Conservation (phyloP, 2,113 vertebrate species). For the Heliornis fulica region DNA sequence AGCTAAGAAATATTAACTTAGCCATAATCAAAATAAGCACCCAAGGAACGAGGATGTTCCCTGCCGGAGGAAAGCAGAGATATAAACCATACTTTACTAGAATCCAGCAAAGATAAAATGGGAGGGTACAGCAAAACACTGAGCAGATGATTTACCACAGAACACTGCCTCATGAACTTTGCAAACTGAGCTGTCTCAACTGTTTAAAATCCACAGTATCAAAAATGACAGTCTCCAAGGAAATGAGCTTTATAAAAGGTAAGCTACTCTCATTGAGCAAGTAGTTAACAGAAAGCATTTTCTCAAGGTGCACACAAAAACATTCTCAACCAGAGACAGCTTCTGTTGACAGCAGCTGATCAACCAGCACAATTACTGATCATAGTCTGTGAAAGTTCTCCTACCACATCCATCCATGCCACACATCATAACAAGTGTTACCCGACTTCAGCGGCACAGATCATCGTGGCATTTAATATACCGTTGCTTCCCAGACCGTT, state of each 20-base stretch:
- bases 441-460: neutral
- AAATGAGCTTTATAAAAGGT: neutral
- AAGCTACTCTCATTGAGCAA: neutral
- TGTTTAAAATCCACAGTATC: neutral
- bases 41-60: neutral
- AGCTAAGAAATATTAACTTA: neutral
- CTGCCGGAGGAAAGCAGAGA: neutral
- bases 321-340: neutral
- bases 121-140: neutral
- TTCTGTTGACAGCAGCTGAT: neutral
- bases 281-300: neutral
- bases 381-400: neutral
- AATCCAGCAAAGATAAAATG: neutral
- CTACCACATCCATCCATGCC: neutral
- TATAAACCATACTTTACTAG: neutral
- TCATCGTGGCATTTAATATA: neutral
- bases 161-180: neutral
- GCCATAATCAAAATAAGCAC: neutral
- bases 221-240: neutral
- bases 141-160: neutral
- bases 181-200: neutral
- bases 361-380: neutral
- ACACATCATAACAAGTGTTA: rapidly evolving
- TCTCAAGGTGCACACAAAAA: neutral
- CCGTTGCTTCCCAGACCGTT: neutral